phyloP scores from a whole-genome alignment of 2,797 vertebrate genomes.

The Sebastes melanostomus region DNA sequence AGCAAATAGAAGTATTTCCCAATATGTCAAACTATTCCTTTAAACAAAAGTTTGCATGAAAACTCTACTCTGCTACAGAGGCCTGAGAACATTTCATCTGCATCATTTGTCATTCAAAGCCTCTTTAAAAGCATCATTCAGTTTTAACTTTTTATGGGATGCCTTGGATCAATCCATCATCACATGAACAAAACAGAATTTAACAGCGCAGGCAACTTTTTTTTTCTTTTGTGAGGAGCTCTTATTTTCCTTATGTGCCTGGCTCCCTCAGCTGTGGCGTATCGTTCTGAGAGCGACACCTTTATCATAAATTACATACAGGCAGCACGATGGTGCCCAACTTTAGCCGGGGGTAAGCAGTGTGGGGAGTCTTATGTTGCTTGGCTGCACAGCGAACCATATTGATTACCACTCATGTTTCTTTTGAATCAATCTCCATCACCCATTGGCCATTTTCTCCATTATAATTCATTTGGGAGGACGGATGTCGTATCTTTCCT shows the following conservation, averaged over 20 bases:
- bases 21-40: neutral
- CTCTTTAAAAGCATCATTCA: conserved; percentile 44
- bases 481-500: no score
- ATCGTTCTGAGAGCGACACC: conserved; percentile 68
- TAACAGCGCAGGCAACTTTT: conserved; percentile 42
- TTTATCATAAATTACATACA: conserved; percentile 72
- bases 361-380: conserved; percentile 45
- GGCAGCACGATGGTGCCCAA: conserved; percentile 46
- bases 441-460: conserved; percentile 72
- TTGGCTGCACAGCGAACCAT: conserved; percentile 63
- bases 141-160: conserved; percentile 35
- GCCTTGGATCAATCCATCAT: conserved; percentile 55
- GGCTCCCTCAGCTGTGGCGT: conserved; percentile 51
- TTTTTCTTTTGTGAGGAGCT: conserved; percentile 30
- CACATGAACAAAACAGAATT: conserved; percentile 35
- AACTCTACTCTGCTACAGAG: neutral
- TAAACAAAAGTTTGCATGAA: conserved; percentile 13
- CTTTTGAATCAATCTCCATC: conserved; percentile 80
- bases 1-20: neutral
- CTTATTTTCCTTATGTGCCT: conserved; percentile 58
- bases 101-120: conserved; percentile 45
- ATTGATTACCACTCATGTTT: conserved; percentile 80
- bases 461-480: conserved; percentile 72
- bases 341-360: conserved; percentile 53
- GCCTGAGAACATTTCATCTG: conserved; percentile 10